Evolutionary conservation across 1,140 invertebrate genomes (phyloP), one percentile per base, ranked within the genome.

Genomic region (Acromyrmex heyeri): DNA sequence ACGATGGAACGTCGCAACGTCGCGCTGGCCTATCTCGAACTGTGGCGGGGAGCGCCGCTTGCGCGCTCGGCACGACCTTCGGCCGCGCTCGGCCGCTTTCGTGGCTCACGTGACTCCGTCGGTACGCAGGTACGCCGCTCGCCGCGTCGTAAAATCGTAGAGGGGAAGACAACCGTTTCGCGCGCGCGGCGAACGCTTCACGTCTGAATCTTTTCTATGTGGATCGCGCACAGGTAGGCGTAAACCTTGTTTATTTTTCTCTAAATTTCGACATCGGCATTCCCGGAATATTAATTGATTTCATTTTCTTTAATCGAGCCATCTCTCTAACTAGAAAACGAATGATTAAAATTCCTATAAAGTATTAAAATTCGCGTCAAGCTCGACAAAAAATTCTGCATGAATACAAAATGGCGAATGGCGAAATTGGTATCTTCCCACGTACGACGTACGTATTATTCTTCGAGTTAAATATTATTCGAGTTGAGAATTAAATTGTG

Each of bases 21-120:
- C 91, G 93, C 94, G 94, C 93, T 93, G 92, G 94, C 93, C 93
- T 94, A 93, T 94, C 93, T 94, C 91, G 69, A 88, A 95, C 94
- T 95, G 94, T 93, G 91, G 92, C 92, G 92, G 91, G 93, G 94
- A 93, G 91, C 72, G 76, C 77, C 82, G 86, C 90, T 70, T 86
- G 81, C 91, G 87, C 90, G 87, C 86, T 92, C 92, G 91, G 91
- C 91, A 91, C 76, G 65, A 77, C 86, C 73, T 90, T 94, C 94
- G 93, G 89, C 7, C 10, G 53, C 57, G 72, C 61, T 91, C 90
- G 90, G 90, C 70, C 0, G 0, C n/a, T 53, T 86, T 90, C 86
- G 88, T n/a, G 86, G 81, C 61, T 85, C 88, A 88, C 91, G 91
- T 79, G 86, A 69, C 7, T 50, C 14, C 12, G 14, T 16, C 48